Conservation (phyloP, 2,797 vertebrate species). For the Pagetopsis macropterus region DNA sequence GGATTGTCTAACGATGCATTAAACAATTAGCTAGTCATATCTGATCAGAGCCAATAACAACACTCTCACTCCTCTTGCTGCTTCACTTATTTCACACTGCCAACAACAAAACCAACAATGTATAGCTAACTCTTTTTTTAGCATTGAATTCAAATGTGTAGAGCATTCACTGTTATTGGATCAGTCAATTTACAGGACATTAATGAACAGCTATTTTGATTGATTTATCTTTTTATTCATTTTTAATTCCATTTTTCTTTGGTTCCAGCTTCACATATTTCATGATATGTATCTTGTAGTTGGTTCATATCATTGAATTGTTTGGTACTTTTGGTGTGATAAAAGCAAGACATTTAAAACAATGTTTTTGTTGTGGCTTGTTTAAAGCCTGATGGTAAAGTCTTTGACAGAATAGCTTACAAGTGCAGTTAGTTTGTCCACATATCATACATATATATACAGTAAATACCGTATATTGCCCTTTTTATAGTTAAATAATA, state of each 20-base stretch:
- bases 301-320: background rate
- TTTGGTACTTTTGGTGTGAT: background rate
- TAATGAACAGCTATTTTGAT: no score
- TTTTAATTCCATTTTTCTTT: background rate
- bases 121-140: background rate
- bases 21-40: slow-evolving; percentile 55
- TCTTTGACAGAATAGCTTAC: background rate
- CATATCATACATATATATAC: background rate
- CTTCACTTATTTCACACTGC: slow-evolving; percentile 3
- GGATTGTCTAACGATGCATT: slow-evolving; percentile 45
- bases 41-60: slow-evolving; percentile 41
- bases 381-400: slow-evolving; percentile 2
- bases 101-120: slow-evolving; percentile 5
- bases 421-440: background rate
- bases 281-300: background rate
- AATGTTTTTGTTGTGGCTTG: background rate
- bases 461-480: background rate
- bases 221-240: no score
- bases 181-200: no score
- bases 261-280: background rate
- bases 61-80: slow-evolving; percentile 10
- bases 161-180: no score
- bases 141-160: background rate
- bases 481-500: background rate
- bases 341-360: background rate